These are phyloP conservation scores for Sesia bembeciformis DNA, from an alignment of 2,888 invertebrate species.

Conservation along the genomic window DNA sequence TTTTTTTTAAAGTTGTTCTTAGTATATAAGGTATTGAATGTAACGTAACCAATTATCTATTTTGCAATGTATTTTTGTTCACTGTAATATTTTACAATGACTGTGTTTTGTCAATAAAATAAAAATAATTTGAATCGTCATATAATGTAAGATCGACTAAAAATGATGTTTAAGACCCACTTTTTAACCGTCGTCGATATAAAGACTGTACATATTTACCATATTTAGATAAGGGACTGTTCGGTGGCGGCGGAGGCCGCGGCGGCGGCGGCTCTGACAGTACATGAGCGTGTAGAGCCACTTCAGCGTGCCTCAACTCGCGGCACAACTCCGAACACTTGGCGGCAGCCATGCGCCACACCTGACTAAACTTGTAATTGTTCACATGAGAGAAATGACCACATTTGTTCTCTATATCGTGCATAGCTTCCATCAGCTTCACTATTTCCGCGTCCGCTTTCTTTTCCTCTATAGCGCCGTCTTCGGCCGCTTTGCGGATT, in stretches of 20 bases:
- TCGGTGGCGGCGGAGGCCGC: conserved; percentile 39
- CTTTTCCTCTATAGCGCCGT: conserved; percentile 77
- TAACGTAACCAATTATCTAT: no score
- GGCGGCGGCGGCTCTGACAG: conserved; percentile 55
- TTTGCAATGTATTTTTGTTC: no score
- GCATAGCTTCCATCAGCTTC: conserved; percentile 78
- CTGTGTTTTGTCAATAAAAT: no score
- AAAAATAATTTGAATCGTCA: no score
- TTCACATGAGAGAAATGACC: conserved; percentile 78
- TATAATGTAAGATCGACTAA: no score
- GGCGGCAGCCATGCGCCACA: conserved; percentile 57
- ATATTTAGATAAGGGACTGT: conserved; percentile 40
- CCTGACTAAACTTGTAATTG: conserved; percentile 75
- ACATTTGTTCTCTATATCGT: conserved; percentile 81
- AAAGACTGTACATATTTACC: conserved; percentile 19
- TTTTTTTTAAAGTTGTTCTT: no score
- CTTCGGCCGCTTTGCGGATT: conserved; percentile 78
- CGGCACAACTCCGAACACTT: conserved; percentile 32
- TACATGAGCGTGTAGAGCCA: conserved; percentile 58
- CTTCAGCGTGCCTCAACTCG: conserved; percentile 44
- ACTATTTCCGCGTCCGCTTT: conserved; percentile 80
- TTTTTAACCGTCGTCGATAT: no score
- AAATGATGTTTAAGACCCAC: no score
- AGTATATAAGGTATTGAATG: no score
- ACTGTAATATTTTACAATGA: no score